phyloP scores from a whole-genome alignment of 1,140 invertebrate species.

The Drosophila sproati region DNA sequence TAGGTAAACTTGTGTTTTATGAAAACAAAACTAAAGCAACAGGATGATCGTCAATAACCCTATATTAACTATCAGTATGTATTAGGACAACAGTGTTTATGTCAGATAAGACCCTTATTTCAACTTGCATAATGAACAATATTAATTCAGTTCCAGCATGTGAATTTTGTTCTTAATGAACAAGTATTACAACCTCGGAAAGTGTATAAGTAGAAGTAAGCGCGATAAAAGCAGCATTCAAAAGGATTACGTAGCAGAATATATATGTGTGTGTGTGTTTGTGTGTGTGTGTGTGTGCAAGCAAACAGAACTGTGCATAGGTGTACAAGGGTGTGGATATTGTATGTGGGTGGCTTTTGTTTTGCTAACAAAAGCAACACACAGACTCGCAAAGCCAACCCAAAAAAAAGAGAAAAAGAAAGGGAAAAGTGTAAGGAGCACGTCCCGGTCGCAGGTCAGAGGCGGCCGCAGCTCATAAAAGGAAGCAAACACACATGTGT shows the following conservation, averaged over 20 bases:
- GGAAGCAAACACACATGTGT: slow-evolving; percentile 56
- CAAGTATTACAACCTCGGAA: slow-evolving; percentile 36
- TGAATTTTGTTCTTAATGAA: slow-evolving; percentile 40
- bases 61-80: not conserved
- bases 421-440: slow-evolving; percentile 82
- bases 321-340: slow-evolving; percentile 23
- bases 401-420: slow-evolving; percentile 37
- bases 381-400: slow-evolving; percentile 38
- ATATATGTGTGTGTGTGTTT: slow-evolving; percentile 3
- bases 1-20: too few relatives aligned
- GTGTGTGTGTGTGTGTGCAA: slow-evolving; percentile 34
- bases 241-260: slow-evolving; percentile 66
- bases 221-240: slow-evolving; percentile 78
- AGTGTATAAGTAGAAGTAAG: slow-evolving; percentile 60
- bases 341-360: slow-evolving; percentile 70
- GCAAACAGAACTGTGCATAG: slow-evolving; percentile 58
- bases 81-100: not conserved
- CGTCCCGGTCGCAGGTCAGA: slow-evolving; percentile 75
- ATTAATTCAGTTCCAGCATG: slow-evolving; percentile 13
- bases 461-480: slow-evolving; percentile 69
- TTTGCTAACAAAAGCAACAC: slow-evolving; percentile 72
- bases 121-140: slow-evolving; percentile 4
- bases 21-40: too few relatives aligned
- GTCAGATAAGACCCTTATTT: not conserved
- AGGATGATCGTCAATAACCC: not conserved